Evolutionary conservation across 2,113 vertebrate species (phyloP).

Genomic region (Rallus limicola): DNA sequence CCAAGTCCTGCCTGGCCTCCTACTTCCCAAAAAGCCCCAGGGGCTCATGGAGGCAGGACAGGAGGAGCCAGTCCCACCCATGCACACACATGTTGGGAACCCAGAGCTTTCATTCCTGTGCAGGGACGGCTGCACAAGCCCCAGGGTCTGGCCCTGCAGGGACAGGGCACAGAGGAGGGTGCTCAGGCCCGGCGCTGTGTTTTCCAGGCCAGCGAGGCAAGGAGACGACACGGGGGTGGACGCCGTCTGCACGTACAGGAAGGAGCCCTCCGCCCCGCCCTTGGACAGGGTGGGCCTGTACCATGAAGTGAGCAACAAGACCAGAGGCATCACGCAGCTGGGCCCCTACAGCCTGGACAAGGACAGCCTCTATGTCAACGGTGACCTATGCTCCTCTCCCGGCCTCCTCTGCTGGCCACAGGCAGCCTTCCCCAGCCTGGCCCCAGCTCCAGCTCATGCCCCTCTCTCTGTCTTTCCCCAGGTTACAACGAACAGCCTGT

Average conservation of each 20-base stretch:
- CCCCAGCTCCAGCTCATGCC: no score
- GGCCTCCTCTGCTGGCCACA: no score
- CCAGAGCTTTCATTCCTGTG: rapidly evolving
- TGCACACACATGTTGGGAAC: rapidly evolving
- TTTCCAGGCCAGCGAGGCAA: conserved; percentile 33
- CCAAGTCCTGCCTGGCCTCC: no score
- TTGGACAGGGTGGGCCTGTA: conserved; percentile 63
- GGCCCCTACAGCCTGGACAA: conserved; percentile 43
- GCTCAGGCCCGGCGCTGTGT: rapidly evolving
- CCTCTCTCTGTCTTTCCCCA: no score
- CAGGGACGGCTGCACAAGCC: rapidly evolving
- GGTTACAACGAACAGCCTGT: no score
- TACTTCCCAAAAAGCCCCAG: no score
- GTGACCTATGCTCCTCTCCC: no score
- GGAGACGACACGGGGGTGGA: conserved; percentile 46
- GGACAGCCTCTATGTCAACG: no score
- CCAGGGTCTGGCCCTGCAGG: rapidly evolving
- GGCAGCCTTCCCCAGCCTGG: no score
- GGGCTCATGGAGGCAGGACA: rapidly evolving
- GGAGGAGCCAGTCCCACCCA: rapidly evolving
- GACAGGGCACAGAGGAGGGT: rapidly evolving
- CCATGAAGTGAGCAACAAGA: conserved; percentile 51
- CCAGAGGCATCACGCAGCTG: conserved; percentile 15
- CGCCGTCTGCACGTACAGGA: conserved; percentile 50
- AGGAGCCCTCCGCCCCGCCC: background rate